Evolutionary conservation across 2,797 vertebrate species (phyloP), one percentile per base, ranked within the genome.

Genomic region (Siniperca obscura): DNA sequence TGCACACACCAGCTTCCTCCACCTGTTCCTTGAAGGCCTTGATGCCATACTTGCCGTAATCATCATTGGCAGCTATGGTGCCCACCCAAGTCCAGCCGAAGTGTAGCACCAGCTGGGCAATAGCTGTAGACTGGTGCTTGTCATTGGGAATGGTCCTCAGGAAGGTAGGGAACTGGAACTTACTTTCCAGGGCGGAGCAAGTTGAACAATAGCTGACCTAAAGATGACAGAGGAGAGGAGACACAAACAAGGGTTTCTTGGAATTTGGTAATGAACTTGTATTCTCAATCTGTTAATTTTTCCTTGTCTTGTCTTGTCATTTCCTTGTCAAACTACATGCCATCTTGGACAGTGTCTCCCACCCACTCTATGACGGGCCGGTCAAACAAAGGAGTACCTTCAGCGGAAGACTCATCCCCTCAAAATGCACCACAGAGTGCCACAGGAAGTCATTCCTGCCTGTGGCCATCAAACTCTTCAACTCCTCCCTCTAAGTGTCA

Each of bases 1-100:
- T 95, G 77, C 97, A 97, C 46, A 97, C 95, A 0, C 93, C 96
- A 7, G 90, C 88, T 55, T 91, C 93, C 78, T 98, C 97, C 50
- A 97, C 95, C 67, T 94, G 87, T 85, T 97, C 96, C 86, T 95
- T 97, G 85, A 97, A 98, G 68, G 86, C 82, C 83, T 97, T 98
- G 69, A 97, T 96, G 73, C 96, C 96, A 0, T 97, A 96, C 91
- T 97, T 97, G 22, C 96, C 96, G 2, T 97, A 97, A 80, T 97
- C 97, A 17, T 97, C 97, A 22, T 96, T 96, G 0, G 96, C 94
- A 8, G 96, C 97, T 19, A 97, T 95, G 59, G 95, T 93, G 21
- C 96, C 97, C 36, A 97, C 95, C 96, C 97, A 98, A 48, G 95
- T 96, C 97, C 97, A 98, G 40, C 96, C 96, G 3, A 98, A 97